Conservation (phyloP, 2,797 vertebrate genomes). For the Ambastaia sidthimunki region DNA sequence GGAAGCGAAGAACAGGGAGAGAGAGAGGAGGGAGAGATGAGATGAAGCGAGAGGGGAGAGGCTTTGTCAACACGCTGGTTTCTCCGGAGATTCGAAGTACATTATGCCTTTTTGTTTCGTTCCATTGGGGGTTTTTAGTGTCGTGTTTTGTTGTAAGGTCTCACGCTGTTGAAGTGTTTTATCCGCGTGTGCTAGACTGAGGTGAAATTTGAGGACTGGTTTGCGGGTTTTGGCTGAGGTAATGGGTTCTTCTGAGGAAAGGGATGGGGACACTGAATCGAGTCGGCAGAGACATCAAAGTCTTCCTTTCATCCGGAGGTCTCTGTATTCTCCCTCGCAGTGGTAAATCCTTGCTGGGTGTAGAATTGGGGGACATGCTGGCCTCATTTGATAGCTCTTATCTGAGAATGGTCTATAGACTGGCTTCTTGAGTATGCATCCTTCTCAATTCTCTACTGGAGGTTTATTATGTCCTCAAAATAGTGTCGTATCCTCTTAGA, state of each 20-base stretch:
- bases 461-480: slow-evolving; percentile 32
- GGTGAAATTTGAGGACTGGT: slow-evolving; percentile 5
- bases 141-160: slow-evolving; percentile 23
- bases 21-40: slow-evolving; percentile 58
- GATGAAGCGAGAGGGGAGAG: slow-evolving; percentile 54
- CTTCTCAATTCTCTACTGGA: slow-evolving; percentile 36
- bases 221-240: slow-evolving; percentile 7
- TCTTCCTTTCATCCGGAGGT: slow-evolving; percentile 31
- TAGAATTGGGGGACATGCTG: slow-evolving; percentile 43
- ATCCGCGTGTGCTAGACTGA: slow-evolving; percentile 14
- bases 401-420: slow-evolving; percentile 23
- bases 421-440: slow-evolving; percentile 19
- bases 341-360: slow-evolving; percentile 32
- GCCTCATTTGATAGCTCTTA: slow-evolving; percentile 48
- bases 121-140: slow-evolving; percentile 17
- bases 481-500: background rate
- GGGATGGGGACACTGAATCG: slow-evolving; percentile 14
- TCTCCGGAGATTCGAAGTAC: slow-evolving; percentile 65
- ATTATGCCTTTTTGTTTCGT: slow-evolving; percentile 24
- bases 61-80: slow-evolving; percentile 66
- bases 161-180: slow-evolving; percentile 15
- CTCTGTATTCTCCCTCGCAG: background rate
- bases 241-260: slow-evolving; percentile 38
- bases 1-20: slow-evolving; percentile 33
- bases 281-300: slow-evolving; percentile 38